A percentile compares a stretch with the other conserved stretches of the same genome.
Conservation (phyloP, 1,140 invertebrate species). For the Zophobas atratus region DNA sequence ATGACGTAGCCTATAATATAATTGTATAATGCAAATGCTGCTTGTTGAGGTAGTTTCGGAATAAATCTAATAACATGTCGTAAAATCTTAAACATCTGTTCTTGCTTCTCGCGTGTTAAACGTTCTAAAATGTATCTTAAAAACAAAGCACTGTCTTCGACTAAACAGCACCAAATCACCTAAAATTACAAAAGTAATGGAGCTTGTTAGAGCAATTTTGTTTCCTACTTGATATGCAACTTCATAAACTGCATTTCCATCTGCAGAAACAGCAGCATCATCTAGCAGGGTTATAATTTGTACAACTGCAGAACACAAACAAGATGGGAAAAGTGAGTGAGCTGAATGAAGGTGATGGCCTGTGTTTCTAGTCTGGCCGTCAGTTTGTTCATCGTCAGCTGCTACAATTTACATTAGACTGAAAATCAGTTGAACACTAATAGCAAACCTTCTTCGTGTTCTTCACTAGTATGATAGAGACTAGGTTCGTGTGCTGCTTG, state of each 20-base stretch:
- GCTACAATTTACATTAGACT: conserved; percentile 30
- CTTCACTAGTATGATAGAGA: conserved; percentile 88
- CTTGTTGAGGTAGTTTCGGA: conserved; percentile 94
- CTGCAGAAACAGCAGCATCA: conserved; percentile 95
- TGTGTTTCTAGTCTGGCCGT: conserved; percentile 77
- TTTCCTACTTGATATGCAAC: conserved; percentile 85
- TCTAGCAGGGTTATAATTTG: conserved; percentile 96
- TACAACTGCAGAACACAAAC: conserved; percentile 94
- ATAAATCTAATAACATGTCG: conserved; percentile 95
- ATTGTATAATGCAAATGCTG: conserved; percentile 98
- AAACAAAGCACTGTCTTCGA: conserved; percentile 98
- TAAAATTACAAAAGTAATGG: conserved; percentile 10
- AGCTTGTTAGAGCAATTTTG: not conserved
- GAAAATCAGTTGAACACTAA: not conserved
- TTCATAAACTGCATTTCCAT: conserved; percentile 93
- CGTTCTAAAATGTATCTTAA: conserved; percentile 96
- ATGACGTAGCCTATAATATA: conserved; percentile 99
- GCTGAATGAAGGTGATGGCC: conserved; percentile 90
- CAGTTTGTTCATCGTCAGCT: conserved; percentile 79
- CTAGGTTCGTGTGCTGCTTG: conserved; percentile 97
- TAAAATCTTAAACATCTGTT: conserved; percentile 95
- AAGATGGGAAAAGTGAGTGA: conserved; percentile 96
- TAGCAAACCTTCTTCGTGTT: conserved; percentile 85
- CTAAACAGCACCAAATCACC: conserved; percentile 94
- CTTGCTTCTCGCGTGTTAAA: conserved; percentile 95